These are phyloP conservation scores for Odontocolon sp. DNA, from an alignment of 2,888 invertebrate species.

Conservation along the genomic window DNA sequence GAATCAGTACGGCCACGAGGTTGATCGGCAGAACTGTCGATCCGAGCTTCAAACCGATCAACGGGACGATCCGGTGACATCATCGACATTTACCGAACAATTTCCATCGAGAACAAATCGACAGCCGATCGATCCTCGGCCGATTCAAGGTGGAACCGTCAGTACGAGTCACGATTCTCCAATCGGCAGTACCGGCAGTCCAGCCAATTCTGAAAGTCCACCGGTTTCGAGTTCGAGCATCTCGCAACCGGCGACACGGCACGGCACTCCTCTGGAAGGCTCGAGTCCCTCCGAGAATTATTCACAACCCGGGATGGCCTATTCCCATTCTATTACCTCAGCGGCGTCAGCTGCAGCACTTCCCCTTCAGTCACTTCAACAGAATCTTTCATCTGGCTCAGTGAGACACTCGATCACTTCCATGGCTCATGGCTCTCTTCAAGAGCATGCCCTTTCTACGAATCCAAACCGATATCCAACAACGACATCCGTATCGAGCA, in stretches of 20 bases:
- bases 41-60: constrained; percentile 68
- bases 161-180: constrained; percentile 92
- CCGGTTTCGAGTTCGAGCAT: constrained; percentile 73
- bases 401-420: constrained; percentile 48
- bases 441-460: constrained; percentile 67
- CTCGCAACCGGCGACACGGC: constrained; percentile 77
- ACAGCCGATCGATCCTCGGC: constrained; percentile 84
- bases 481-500: constrained; percentile 67
- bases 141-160: constrained; percentile 92
- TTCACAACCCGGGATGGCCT: constrained; percentile 78
- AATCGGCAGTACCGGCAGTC: constrained; percentile 82
- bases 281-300: constrained; percentile 76
- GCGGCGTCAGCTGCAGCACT: constrained; percentile 62
- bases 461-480: constrained; percentile 37
- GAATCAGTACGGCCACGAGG: constrained; percentile 74
- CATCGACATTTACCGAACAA: constrained; percentile 86
- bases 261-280: constrained; percentile 76
- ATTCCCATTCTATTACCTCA: constrained; percentile 70
- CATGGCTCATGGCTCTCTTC: constrained; percentile 36
- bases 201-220: constrained; percentile 82
- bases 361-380: constrained; percentile 65
- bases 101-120: constrained; percentile 73
- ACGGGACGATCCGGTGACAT: constrained; percentile 85
- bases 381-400: constrained; percentile 67
- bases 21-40: constrained; percentile 71